Base-by-base conservation (phyloP, 2,113 vertebrate genomes). In the Tretioscincus oriximinensis region DNA sequence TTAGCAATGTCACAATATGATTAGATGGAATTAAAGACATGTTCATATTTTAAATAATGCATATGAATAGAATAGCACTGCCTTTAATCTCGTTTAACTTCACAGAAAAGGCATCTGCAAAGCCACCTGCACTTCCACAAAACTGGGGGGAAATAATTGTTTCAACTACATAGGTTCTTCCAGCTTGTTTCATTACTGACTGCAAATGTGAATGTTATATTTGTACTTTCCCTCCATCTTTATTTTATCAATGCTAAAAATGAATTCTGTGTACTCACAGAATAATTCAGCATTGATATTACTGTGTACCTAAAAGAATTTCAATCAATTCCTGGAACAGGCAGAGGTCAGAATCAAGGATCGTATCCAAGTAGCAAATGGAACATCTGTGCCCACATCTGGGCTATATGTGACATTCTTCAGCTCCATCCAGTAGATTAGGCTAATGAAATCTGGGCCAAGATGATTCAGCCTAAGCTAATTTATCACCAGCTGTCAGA, bases 231-330 rank as follows among this genome's bases (percentile, higher is more conserved):
- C 77, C 47, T 51, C 82, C 77, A 45, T 76, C 73, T 66, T 66
- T 14, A 76, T 79, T 66, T 86, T 22, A n/a, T 41, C 29, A 41
- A 11, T 60, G 51, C 78, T 28, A 11, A 72, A 84, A 31, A 73
- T 22, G 20, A 12, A 80, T 85, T 78, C 58, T 78, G 65, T 35
- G 72, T 82, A 86, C 87, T 90, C 82, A 76, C 69, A 83, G 85
- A 74, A 84, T 89, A 86, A 84, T 90, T 73, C 86, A 82, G 86
- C 86, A 80, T 86, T 91, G 89, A 90, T 88, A 86, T 70, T 90
- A 85, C 85, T 86, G 89, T 90, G 82, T 80, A 87, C 89, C 90
- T 74, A 87, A 58, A 1, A 76, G 70, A 80, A 71, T 54, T 0
- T 26, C 73, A 74, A 79, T 84, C 85, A 90, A 81, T 75, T 86